Evolutionary conservation across 1,140 invertebrate genomes (phyloP), one percentile per base, ranked within the genome.

Genomic region (Ceratosolen fusciceps): DNA sequence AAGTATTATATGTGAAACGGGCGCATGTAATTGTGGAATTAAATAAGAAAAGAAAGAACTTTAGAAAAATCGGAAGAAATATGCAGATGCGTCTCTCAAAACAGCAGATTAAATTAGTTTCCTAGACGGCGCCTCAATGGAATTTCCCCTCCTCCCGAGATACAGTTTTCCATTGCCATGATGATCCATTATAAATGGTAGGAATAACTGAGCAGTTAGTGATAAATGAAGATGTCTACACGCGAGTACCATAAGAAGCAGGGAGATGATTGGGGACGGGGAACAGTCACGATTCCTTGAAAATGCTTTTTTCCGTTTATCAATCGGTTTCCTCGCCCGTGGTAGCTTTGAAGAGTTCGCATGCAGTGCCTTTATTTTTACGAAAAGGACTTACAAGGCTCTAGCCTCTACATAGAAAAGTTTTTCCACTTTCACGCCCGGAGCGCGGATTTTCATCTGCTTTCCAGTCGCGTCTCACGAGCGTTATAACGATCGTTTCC

Each of bases 391-490:
- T 14, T 8, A 43, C 16, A 49, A 12, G n/a, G 47, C 24, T 16
- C 24, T 39, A 2, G 37, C 54, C 24, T 19, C 54, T 74, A 34
- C 47, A 65, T 75, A 75, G 73, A 75, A 75, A 68, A 67, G 65
- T 77, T 77, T 77, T n/a, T 60, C 24, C 49, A 65, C 49, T 65
- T 77, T 56, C 39, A 39, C 49, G 73, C 39, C 26, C 24, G n/a
- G 47, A 65, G 58, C 73, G 58, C 24, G 73, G 47, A 76, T 76
- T 76, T 67, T 68, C 74, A 76, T 77, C 70, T 43, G 65, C 31
- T 56, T 70, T 49, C 65, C 49, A 49, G 47, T 39, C 75, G 75
- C 75, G 75, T 77, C n/a, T 56, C 65, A 21, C 34, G 34, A 77
- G 52, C 75, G 39, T 56, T 56, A 70, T 77, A 77, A 74, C 56